Percentiles rank a stretch among this genome's conserved stretches.
Evolutionary conservation across 2,888 invertebrate genomes (phyloP).

Genomic region (Selenia dentaria): DNA sequence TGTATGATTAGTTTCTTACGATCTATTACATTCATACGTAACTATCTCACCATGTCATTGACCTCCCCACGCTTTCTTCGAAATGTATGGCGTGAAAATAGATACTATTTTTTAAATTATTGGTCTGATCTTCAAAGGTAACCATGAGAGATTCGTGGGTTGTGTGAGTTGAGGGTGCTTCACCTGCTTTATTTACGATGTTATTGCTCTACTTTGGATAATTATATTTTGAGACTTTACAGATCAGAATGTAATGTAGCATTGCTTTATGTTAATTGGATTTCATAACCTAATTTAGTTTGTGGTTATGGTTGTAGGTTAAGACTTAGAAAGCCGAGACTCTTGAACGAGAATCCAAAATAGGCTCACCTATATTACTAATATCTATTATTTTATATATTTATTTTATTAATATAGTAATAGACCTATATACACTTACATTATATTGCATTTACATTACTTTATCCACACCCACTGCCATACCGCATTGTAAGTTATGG

Average conservation of each 20-base stretch:
- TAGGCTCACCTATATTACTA: too few species aligned
- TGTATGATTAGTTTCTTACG: too few species aligned
- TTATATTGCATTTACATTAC: too few species aligned
- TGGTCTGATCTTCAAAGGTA: slow-evolving; percentile 10
- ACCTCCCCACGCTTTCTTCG: slow-evolving; percentile 1
- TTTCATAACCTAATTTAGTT: not conserved
- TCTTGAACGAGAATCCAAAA: too few species aligned
- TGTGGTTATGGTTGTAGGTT: too few species aligned
- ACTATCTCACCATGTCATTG: slow-evolving; percentile 4
- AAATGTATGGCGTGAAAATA: not conserved
- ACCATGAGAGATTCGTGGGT: slow-evolving; percentile 23
- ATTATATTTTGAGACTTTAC: not conserved
- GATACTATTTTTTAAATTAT: slow-evolving; percentile 11
- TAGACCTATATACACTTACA: too few species aligned
- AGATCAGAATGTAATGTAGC: not conserved
- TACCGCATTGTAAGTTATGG: too few species aligned
- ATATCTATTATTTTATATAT: too few species aligned
- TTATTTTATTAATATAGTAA: too few species aligned
- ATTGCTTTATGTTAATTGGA: not conserved
- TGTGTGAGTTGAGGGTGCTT: slow-evolving; percentile 14
- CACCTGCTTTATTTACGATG: slow-evolving; percentile 8
- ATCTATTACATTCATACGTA: not conserved
- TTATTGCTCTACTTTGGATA: not conserved
- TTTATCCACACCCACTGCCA: too few species aligned
- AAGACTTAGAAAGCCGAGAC: too few species aligned